Conservation (phyloP, 1,140 invertebrate genomes). For the Frieseomelitta varia region DNA sequence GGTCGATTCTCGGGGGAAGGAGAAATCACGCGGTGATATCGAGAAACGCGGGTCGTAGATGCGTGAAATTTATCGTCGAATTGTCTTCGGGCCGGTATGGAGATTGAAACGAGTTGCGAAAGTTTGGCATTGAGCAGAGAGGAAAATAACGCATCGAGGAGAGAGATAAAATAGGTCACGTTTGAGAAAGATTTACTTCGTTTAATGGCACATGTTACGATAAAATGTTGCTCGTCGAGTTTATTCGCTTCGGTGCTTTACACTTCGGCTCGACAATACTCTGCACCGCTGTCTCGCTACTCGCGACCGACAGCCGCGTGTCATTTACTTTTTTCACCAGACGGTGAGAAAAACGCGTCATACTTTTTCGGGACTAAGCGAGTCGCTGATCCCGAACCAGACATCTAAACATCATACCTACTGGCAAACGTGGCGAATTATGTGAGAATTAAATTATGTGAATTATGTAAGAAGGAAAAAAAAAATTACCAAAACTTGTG, state of each 20-base stretch:
- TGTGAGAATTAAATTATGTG: too few relatives aligned
- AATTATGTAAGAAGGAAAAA: background rate
- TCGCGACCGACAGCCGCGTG: background rate
- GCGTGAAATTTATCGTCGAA: conserved; percentile 13
- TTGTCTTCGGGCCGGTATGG: background rate
- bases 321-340: background rate
- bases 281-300: background rate
- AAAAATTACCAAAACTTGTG: too few relatives aligned
- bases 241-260: conserved; percentile 1
- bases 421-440: too few relatives aligned
- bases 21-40: background rate
- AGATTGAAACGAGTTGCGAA: conserved; percentile 25
- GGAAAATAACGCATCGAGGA: conserved; percentile 30
- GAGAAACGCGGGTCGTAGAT: background rate
- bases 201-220: conserved; percentile 22
- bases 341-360: too few relatives aligned
- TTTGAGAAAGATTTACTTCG: conserved; percentile 41
- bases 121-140: conserved; percentile 7
- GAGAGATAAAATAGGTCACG: conserved; percentile 39
- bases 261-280: background rate
- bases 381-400: background rate
- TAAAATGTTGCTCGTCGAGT: conserved; percentile 27
- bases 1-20: background rate
- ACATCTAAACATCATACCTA: too few relatives aligned
- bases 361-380: background rate